These are phyloP conservation scores for Epinephelus awoara DNA, from an alignment of 2,797 vertebrate species.

Conservation along the genomic window DNA sequence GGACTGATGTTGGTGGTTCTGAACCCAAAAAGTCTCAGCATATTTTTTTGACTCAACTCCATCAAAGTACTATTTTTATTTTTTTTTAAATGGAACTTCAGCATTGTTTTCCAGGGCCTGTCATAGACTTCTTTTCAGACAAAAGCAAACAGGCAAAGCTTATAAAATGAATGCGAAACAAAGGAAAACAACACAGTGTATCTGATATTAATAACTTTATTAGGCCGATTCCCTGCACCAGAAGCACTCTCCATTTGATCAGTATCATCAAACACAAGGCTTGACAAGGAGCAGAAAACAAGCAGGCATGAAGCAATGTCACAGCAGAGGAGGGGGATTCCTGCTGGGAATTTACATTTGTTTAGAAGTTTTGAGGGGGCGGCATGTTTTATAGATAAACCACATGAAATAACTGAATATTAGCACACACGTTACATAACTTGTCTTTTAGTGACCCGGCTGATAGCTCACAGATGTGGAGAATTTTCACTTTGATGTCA, in stretches of 20 bases:
- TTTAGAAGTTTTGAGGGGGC: slow-evolving; percentile 16
- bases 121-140: neutral
- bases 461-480: slow-evolving; percentile 12
- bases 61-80: neutral
- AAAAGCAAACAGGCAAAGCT: neutral
- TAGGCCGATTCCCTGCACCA: slow-evolving; percentile 3
- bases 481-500: slow-evolving; percentile 22
- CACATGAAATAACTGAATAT: slow-evolving; percentile 28
- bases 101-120: neutral
- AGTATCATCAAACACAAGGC: slow-evolving; percentile 15
- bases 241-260: slow-evolving; percentile 30
- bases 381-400: slow-evolving; percentile 34
- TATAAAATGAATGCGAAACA: neutral
- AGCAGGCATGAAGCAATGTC: neutral
- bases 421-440: slow-evolving; percentile 28
- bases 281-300: slow-evolving; percentile 22
- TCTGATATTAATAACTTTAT: slow-evolving; percentile 19
- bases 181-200: slow-evolving; percentile 11
- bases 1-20: neutral
- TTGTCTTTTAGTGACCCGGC: slow-evolving; percentile 25
- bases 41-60: neutral
- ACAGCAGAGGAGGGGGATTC: neutral
- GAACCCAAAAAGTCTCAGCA: neutral
- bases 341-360: slow-evolving; percentile 19
- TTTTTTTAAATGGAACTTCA: neutral